Conservation (phyloP, 2,797 vertebrate genomes). For the Liasis olivaceus region DNA sequence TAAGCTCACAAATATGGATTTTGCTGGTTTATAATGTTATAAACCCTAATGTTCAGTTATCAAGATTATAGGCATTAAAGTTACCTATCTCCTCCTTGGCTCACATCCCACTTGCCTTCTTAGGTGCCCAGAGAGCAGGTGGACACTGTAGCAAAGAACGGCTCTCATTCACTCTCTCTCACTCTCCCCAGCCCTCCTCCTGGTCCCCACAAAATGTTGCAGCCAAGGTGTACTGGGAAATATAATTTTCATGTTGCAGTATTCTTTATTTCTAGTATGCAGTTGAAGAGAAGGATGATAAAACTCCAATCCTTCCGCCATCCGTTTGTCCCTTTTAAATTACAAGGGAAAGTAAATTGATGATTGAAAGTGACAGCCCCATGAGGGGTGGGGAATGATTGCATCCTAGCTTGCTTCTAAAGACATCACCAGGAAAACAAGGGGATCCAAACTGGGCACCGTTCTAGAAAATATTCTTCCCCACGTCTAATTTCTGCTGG, state of each 20-base stretch:
- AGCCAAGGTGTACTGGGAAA: background rate
- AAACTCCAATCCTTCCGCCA: background rate
- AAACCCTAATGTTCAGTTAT: background rate
- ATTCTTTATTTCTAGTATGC: background rate
- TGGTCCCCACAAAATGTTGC: background rate
- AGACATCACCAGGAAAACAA: background rate
- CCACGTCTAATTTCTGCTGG: background rate
- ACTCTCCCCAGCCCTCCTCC: background rate
- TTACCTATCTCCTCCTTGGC: background rate
- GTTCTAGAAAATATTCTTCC: background rate
- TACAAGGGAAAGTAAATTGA: background rate
- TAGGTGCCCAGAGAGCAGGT: background rate
- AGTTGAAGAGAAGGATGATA: background rate
- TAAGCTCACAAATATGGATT: background rate
- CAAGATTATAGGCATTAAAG: background rate
- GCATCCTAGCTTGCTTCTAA: background rate
- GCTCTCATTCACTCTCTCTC: background rate
- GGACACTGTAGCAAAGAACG: background rate
- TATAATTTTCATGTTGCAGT: background rate
- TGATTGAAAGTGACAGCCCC: background rate
- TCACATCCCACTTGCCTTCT: background rate
- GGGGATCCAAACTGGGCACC: background rate
- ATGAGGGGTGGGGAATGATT: background rate
- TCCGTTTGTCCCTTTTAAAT: background rate
- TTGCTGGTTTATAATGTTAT: background rate